A percentile compares a stretch with the other conserved stretches of the same genome.
Conservation (phyloP, 1,140 invertebrate genomes). For the Oscheius sp. region DNA sequence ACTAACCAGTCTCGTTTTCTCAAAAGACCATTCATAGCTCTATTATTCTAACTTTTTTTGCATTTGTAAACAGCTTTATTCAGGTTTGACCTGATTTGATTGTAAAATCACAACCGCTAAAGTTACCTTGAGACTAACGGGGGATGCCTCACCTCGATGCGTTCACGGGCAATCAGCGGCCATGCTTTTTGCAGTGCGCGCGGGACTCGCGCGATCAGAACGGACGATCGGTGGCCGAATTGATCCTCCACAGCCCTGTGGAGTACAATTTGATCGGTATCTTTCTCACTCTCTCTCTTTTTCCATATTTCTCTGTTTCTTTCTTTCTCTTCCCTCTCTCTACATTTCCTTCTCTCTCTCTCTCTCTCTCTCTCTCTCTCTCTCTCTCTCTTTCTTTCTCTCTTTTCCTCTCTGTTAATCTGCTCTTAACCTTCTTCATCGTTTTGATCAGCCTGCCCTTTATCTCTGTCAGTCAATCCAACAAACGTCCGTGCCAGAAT, state of each 20-base stretch:
- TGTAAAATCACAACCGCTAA: no score
- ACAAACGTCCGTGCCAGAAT: not conserved
- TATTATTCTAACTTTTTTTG: no score
- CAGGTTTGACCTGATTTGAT: no score
- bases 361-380: not conserved
- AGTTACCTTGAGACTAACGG: no score
- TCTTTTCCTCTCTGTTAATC: not conserved
- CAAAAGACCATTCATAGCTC: no score
- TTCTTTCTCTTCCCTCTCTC: not conserved
- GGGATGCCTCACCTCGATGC: no score
- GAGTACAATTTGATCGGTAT: no score
- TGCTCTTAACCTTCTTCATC: not conserved
- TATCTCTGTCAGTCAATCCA: not conserved
- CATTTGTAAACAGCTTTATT: no score
- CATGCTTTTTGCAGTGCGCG: not conserved
- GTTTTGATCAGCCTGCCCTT: not conserved
- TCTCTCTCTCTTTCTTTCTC: not conserved
- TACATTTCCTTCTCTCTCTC: not conserved
- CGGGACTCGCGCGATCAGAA: no score
- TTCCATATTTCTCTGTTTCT: not conserved
- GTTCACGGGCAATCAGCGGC: constrained; percentile 7
- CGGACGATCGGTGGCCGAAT: no score
- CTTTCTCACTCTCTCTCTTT: not conserved
- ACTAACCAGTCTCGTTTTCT: no score
- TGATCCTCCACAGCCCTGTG: no score